Evolutionary conservation across 2,888 invertebrate genomes (phyloP), one percentile per base, ranked within the genome.

Genomic region (Lomographa bimaculata): DNA sequence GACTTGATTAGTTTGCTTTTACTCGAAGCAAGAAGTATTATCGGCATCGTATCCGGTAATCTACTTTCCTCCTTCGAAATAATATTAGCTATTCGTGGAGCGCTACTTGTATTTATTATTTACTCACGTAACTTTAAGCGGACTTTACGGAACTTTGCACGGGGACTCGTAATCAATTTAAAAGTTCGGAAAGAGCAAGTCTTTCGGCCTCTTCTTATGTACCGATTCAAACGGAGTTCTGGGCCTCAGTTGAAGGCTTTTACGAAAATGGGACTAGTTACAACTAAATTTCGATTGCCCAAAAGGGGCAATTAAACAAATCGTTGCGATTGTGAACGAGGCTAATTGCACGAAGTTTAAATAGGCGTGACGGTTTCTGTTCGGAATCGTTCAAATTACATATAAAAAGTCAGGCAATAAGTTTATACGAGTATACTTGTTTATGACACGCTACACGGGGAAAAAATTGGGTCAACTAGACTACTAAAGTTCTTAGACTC

Each of bases 111-210:
- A 70, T 77, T 76, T 73, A 74, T 71, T 69, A 75, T 71, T 70
- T 69, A 73, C 52, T 60, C 55, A 60, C 55, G 58, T 60, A 64
- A 61, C 53, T 62, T 52, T 47, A 57, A 46, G 39, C 48, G 53
- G 53, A 44, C 41, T 34, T 43, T 11, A 23, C 32, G 34, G 35
- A 69, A 71, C 59, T 65, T 64, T 43, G 38, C 48, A 42, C 37
- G 49, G 57, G 66, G 60, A 64, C 63, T 66, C 60, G 46, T 54
- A 79, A 72, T 79, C 69, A 79, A 80, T 79, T 79, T 75, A 66
- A 74, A 82, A 81, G 70, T 81, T 80, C 57, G 49, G 45, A 59
- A 55, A 55, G 64, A 60, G 41, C 28, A 34, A 50, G 7, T 36
- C 18, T 21, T 72, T 64, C 20, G 23, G 8, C 49, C 41, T 52